These are phyloP conservation scores for Eudyptes chrysolophus DNA, from an alignment of 2,113 vertebrate genomes.

Conservation along the genomic window DNA sequence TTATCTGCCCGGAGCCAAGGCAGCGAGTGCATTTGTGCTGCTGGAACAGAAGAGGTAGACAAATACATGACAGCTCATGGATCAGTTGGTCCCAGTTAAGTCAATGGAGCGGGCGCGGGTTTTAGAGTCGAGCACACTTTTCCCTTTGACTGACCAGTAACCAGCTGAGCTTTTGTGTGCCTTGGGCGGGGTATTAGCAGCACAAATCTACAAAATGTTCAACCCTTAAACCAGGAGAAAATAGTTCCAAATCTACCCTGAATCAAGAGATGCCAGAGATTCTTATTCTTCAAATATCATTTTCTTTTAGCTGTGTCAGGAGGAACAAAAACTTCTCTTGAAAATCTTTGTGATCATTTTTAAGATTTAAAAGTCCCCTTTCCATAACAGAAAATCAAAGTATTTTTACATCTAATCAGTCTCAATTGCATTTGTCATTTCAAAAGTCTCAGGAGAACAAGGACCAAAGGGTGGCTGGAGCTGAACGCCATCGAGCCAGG, in stretches of 20 bases:
- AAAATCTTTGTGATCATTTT: not conserved
- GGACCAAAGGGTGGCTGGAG: not conserved
- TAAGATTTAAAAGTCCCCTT: not conserved
- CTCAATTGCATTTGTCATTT: not conserved
- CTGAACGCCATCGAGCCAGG: not conserved
- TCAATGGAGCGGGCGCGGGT: rapidly evolving
- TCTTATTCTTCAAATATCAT: not conserved
- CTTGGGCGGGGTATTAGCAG: not conserved
- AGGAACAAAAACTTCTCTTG: not conserved
- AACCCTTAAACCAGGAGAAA: not conserved
- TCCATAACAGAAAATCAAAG: not conserved
- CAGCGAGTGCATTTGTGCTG: not conserved
- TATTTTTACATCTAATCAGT: not conserved
- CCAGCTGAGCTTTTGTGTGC: not conserved
- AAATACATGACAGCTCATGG: rapidly evolving
- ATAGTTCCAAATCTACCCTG: not conserved
- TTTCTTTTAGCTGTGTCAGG: not conserved
- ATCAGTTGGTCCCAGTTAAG: not conserved
- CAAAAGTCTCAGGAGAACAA: not conserved
- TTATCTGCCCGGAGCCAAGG: not conserved
- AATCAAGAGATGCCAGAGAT: not conserved
- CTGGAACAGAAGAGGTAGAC: not conserved
- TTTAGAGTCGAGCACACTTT: rapidly evolving
- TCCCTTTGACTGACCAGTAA: not conserved
- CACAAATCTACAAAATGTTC: not conserved